phyloP scores from a whole-genome alignment of 2,888 invertebrate species.

The Hemaris fuciformis region DNA sequence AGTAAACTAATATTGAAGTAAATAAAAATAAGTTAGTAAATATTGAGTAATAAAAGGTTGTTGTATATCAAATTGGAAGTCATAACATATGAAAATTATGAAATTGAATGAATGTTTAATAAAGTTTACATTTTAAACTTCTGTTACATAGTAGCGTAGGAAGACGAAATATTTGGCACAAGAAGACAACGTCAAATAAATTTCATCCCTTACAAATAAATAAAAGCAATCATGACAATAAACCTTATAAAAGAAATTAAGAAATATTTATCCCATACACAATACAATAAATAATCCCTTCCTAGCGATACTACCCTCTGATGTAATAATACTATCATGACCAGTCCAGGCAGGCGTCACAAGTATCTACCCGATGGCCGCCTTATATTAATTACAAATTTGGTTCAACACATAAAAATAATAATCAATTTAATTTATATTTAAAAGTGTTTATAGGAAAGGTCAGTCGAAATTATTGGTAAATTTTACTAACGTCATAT shows the following conservation, averaged over 20 bases:
- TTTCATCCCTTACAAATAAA: neutral
- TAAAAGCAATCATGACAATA: neutral
- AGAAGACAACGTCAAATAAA: neutral
- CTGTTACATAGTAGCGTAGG: neutral
- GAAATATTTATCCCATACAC: neutral
- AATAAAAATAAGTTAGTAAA: too few relatives aligned
- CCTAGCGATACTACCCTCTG: neutral
- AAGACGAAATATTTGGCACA: conserved; percentile 7
- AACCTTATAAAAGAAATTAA: neutral
- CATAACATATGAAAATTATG: too few relatives aligned
- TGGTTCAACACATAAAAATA: too few relatives aligned
- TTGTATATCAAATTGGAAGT: neutral
- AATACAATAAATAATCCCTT: neutral
- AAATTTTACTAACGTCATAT: too few relatives aligned
- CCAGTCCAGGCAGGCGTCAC: neutral
- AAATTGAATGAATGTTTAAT: too few relatives aligned
- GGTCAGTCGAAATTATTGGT: too few relatives aligned
- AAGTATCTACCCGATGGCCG: too few relatives aligned
- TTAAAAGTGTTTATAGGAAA: too few relatives aligned
- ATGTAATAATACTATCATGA: neutral
- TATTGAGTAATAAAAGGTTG: neutral
- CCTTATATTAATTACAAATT: too few relatives aligned
- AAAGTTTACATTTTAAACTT: too few relatives aligned
- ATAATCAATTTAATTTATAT: neutral
- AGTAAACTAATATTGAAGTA: too few relatives aligned